Evolutionary conservation across 2,797 vertebrate genomes (phyloP).

Genomic region (Falco biarmicus): DNA sequence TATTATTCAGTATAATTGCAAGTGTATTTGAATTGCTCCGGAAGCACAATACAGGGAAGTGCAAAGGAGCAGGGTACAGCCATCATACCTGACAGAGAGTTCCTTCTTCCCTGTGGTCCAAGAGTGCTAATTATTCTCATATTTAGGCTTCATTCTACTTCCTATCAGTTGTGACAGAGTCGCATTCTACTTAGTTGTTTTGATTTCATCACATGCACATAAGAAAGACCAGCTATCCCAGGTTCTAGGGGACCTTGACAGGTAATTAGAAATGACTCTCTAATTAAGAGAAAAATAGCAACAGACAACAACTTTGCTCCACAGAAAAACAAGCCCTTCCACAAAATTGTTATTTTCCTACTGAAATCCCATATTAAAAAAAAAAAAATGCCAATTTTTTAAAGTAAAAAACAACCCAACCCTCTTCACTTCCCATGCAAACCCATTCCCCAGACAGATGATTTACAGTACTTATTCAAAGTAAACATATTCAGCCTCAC

Average conservation of each 20-base stretch:
- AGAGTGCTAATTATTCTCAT: conserved; percentile 33
- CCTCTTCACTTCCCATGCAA: neutral
- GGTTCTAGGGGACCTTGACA: conserved; percentile 36
- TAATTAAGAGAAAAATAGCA: conserved; percentile 51
- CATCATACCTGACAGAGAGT: neutral
- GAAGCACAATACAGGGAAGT: neutral
- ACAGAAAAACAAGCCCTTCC: conserved; percentile 27
- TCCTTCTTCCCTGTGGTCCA: neutral
- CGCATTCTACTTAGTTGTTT: neutral
- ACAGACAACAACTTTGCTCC: conserved; percentile 9
- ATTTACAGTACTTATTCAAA: neutral
- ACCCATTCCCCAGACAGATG: neutral
- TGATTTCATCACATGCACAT: conserved; percentile 3
- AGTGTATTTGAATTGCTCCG: neutral
- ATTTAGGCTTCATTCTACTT: neutral
- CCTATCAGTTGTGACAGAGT: conserved; percentile 18
- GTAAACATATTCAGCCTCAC: neutral
- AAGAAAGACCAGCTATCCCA: conserved; percentile 18
- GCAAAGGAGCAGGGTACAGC: neutral
- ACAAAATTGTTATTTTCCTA: neutral
- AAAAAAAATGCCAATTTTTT: neutral
- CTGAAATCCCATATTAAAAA: conserved; percentile 15
- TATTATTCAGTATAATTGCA: neutral
- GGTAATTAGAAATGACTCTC: conserved; percentile 48
- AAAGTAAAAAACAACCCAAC: neutral